Evolutionary conservation across 2,797 vertebrate species (phyloP).

Genomic region (Cichlasoma orientale): DNA sequence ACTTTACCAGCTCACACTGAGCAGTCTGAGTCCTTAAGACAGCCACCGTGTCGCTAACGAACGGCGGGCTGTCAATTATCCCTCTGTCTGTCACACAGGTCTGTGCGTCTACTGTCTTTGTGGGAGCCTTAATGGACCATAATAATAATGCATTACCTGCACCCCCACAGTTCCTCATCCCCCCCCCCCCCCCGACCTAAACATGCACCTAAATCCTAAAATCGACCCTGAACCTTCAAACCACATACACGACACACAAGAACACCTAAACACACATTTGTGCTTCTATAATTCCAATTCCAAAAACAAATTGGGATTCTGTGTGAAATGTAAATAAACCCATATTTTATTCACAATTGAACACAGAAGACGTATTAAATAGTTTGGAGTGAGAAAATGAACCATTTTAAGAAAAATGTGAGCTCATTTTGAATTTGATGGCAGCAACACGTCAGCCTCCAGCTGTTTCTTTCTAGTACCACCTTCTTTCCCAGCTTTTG

Average conservation of each 20-base stretch:
- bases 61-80: background rate
- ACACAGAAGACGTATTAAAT: no score
- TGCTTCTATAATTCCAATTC: no score
- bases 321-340: no score
- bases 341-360: no score
- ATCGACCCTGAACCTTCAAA: background rate
- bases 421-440: no score
- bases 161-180: background rate
- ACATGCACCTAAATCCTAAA: background rate
- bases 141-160: background rate
- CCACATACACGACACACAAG: background rate
- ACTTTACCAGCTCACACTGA: background rate
- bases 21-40: conserved; percentile 1
- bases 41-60: background rate
- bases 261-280: background rate
- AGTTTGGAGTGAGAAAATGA: no score
- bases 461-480: no score
- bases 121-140: background rate
- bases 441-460: no score
- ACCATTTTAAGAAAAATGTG: no score
- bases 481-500: no score
- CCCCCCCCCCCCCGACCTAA: background rate
- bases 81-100: background rate
- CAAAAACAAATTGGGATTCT: no score
- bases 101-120: background rate